These are phyloP conservation scores for Spea multiplicata DNA, from an alignment of 2,113 vertebrate species.

Conservation along the genomic window DNA sequence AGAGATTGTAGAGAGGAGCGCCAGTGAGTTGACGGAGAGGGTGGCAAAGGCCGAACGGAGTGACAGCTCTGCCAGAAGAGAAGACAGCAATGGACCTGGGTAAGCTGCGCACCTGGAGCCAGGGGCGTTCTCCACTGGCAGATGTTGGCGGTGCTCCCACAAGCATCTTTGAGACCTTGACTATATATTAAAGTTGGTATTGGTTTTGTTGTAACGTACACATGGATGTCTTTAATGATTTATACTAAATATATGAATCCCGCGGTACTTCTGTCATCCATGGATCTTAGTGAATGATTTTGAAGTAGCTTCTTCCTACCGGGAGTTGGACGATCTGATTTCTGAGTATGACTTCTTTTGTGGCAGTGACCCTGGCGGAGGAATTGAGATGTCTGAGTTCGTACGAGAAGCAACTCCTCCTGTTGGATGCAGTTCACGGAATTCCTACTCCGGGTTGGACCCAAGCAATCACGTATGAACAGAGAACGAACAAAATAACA, in stretches of 20 bases:
- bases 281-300: background rate
- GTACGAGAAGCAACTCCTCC: slow-evolving; percentile 92
- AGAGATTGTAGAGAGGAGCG: slow-evolving; percentile 86
- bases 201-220: too few relatives aligned
- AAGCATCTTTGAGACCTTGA: too few relatives aligned
- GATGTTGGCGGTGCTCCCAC: too few relatives aligned
- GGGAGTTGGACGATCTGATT: too few relatives aligned
- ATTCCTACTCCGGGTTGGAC: slow-evolving; percentile 93
- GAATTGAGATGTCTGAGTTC: slow-evolving; percentile 96
- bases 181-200: too few relatives aligned
- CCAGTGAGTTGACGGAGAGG: slow-evolving; percentile 73
- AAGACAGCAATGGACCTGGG: slow-evolving; percentile 93
- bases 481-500: background rate
- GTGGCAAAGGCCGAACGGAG: slow-evolving; percentile 74
- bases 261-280: background rate
- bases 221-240: too few relatives aligned
- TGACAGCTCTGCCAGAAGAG: slow-evolving; percentile 74
- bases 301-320: background rate
- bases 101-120: slow-evolving; percentile 58
- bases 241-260: too few relatives aligned
- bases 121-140: background rate
- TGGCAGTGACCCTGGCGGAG: slow-evolving; percentile 90
- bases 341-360: background rate
- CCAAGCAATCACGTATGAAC: slow-evolving; percentile 83
- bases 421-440: slow-evolving; percentile 96